Base-by-base conservation (phyloP, 2,797 vertebrate genomes). In the Picus viridis region DNA sequence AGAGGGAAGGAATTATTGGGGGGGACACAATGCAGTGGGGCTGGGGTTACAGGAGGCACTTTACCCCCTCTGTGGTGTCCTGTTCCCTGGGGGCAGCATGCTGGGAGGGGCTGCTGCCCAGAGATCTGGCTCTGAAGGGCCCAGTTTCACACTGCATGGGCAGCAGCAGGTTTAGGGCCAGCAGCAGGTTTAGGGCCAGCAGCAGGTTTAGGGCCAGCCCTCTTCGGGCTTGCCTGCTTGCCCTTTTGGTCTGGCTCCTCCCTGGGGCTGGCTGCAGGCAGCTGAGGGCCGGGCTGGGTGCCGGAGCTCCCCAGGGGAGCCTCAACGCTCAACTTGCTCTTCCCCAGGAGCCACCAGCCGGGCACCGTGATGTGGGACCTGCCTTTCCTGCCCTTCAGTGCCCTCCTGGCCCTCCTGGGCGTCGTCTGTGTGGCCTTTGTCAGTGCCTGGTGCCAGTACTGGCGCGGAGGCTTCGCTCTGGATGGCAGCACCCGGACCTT, bases 381-480 rank as follows among this genome's bases (percentile, higher is more conserved):
- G 20, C 80, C 92, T n/a, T 99, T 99, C 96, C 98, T 97, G 73
- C 8, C 98, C 1, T 97, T 96, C 93, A 97, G 96, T 72, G 17
- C 97, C 78, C 91, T 98, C 29, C 97, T 98, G 94, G 93, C 98
- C 7, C 10, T 82, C 47, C 95, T 99, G 93, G 98, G 99, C 10
- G 22, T 98, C 5, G 74, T 97, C 75, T 99, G 98, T 9, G 23
- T 99, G 94, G 97, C 96, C 41, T 97, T 98, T 7, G 98, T 98
- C 22, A 81, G 93, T 13, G 64, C 97, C 34, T 99, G 99, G 99
- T 98, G 97, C 95, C 94, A 88, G 39, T 79, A 36, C 15, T 99
- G 98, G 98, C 98, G 97, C 0, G 98, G 97, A 0, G 98, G 99
- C 26, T 99, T 99, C 8, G 98, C 98, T 68, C 98, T 98, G 99